Conservation (phyloP, 2,113 vertebrate genomes). For the Protomyctophum bolini region DNA sequence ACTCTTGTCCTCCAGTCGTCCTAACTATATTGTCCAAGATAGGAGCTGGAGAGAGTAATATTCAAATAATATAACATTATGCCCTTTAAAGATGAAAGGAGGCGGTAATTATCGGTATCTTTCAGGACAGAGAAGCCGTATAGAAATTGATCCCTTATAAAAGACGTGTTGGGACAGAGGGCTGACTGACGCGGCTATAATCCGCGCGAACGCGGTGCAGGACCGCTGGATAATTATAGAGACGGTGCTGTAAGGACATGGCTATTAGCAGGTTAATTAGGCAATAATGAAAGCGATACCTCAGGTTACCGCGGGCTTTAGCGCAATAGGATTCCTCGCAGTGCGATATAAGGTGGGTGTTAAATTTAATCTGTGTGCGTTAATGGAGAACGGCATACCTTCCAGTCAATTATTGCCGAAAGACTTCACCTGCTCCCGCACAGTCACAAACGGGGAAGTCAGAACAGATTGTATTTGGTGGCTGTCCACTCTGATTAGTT, state of each 20-base stretch:
- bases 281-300: conserved; percentile 81
- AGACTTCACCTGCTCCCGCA: conserved; percentile 73
- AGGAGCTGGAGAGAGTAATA: conserved; percentile 25
- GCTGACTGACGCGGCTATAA: conserved; percentile 58
- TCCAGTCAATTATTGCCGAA: conserved; percentile 82
- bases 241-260: conserved; percentile 67
- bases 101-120: conserved; percentile 57
- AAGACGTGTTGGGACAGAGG: conserved; percentile 52
- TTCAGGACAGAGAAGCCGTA: conserved; percentile 52
- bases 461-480: conserved; percentile 69
- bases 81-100: conserved; percentile 51
- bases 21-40: conserved; percentile 2
- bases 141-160: conserved; percentile 55
- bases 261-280: conserved; percentile 91
- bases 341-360: conserved; percentile 77
- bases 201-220: conserved; percentile 50
- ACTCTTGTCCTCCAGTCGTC: neutral
- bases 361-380: conserved; percentile 82
- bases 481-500: conserved; percentile 66
- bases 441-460: conserved; percentile 72
- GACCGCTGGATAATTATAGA: conserved; percentile 72
- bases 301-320: conserved; percentile 80
- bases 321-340: conserved; percentile 77
- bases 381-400: conserved; percentile 77
- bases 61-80: conserved; percentile 13